Conservation (phyloP, 1,140 invertebrate genomes). For the Zaprionus camerounensis region DNA sequence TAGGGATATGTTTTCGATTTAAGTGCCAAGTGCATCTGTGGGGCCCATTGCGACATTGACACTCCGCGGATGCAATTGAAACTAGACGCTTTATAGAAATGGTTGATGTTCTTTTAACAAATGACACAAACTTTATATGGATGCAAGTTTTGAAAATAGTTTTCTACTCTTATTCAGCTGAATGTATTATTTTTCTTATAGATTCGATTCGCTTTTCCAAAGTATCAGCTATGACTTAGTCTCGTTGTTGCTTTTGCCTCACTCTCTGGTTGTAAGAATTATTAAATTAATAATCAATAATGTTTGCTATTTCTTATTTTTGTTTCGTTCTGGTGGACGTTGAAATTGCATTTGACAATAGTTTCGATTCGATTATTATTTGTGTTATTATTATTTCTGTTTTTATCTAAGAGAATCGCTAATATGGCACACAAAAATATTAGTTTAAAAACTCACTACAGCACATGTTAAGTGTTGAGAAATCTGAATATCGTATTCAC, state of each 20-base stretch:
- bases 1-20: background rate
- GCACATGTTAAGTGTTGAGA: constrained; percentile 73
- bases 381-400: constrained; percentile 27
- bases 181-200: background rate
- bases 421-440: constrained; percentile 78
- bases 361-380: constrained; percentile 2
- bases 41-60: constrained; percentile 39
- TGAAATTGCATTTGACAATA: constrained; percentile 18
- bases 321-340: constrained; percentile 36
- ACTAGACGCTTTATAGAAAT: constrained; percentile 35
- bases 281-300: constrained; percentile 15
- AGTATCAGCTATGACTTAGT: constrained; percentile 9
- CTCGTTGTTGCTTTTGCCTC: constrained; percentile 38
- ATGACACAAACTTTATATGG: constrained; percentile 25
- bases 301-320: background rate
- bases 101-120: background rate
- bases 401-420: constrained; percentile 52
- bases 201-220: background rate
- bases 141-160: constrained; percentile 21
- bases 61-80: constrained; percentile 41
- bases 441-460: constrained; percentile 77
- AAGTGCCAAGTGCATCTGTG: constrained; percentile 7
- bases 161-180: background rate
- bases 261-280: constrained; percentile 3
- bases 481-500: constrained; percentile 2